Percentiles rank a stretch among this genome's conserved stretches.
phyloP scores from a whole-genome alignment of 1,140 invertebrate genomes.

The Leptonema lineaticorne region DNA sequence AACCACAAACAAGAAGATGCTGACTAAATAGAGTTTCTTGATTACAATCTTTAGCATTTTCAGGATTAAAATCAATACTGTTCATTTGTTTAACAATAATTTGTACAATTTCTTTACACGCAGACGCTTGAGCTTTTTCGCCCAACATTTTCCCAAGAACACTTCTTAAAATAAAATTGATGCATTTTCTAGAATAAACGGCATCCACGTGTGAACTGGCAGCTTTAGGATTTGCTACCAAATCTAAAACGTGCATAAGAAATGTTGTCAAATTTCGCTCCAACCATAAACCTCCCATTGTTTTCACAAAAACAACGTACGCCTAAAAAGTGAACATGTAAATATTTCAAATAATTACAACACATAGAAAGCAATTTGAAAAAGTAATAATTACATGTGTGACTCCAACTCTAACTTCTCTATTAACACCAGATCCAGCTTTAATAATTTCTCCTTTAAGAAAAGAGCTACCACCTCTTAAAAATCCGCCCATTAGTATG shows the following conservation, averaged over 20 bases:
- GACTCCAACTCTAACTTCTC: conserved; percentile 94
- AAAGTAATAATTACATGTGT: conserved; percentile 72
- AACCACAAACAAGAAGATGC: conserved; percentile 89
- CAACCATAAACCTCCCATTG: conserved; percentile 90
- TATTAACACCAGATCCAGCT: conserved; percentile 85
- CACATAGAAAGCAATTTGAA: neutral
- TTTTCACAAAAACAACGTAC: conserved; percentile 92
- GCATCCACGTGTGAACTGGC: conserved; percentile 95
- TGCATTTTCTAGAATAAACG: conserved; percentile 95
- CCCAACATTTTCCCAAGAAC: conserved; percentile 91
- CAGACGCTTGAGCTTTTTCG: conserved; percentile 94
- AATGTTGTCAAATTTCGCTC: conserved; percentile 88
- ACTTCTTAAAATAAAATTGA: conserved; percentile 91
- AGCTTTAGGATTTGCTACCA: conserved; percentile 91
- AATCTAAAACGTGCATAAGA: conserved; percentile 85
- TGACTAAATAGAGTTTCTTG: conserved; percentile 90
- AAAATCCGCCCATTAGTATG: conserved; percentile 91
- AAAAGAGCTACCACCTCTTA: conserved; percentile 92
- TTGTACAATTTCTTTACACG: conserved; percentile 91
- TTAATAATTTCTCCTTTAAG: conserved; percentile 97
- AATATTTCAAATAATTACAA: conserved; percentile 9
- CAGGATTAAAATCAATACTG: conserved; percentile 86
- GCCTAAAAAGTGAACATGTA: conserved; percentile 62
- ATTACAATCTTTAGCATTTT: conserved; percentile 87
- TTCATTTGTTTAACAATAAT: conserved; percentile 95